Evolutionary conservation across 30 jellyfish, hydroid and myxozoan genomes (phyloP), one percentile per base, ranked within the genome.

Genomic region (Turritopsis dohrnii): DNA sequence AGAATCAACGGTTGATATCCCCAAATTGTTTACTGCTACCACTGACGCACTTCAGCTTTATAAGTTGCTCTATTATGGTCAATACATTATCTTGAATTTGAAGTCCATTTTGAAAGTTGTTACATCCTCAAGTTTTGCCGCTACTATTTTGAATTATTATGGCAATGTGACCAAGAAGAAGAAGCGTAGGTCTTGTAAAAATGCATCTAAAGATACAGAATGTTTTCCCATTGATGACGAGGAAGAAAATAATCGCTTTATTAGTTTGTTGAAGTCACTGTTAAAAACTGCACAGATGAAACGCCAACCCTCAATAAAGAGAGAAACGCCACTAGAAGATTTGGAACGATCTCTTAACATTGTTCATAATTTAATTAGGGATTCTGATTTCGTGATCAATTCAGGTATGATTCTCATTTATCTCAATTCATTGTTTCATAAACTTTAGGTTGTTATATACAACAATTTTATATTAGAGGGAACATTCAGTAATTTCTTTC

Each of bases 331-430:
- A 16, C 9, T 24, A 23, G 65, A 30, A n/a, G 65, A 74, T 27
- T 74, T 74, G 83, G 83, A 74, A 74, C 53, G 83, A 19, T 74
- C 83, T 20, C 71, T 74, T 16, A 74, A 74, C n/a, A 24, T 74
- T 21, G 8, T 74, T 0, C 83, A 74, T 74, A 74, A 29, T 30
- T 28, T 52, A 29, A 29, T 74, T 27, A 19, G 77, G 31, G 30
- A 69, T n/a, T n/a, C 31, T 27, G 30, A 1, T 69, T 69, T 69
- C 30, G 9, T 69, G 19, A n/a, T 69, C 8, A 21, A 69, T n/a
- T 16, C 16, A 69, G 77, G 77, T 69, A 69, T 69, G 9, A 19
- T 9, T 69, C 19, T 69, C 19, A 17, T 69, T n/a, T 16, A 23
- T 41, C 13, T 41, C 60, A 41, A 41, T 41, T 41, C 60, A 41